These are phyloP conservation scores for Mesorhabditis sp. DNA, from an alignment of 2,888 invertebrate genomes.

Conservation along the genomic window DNA sequence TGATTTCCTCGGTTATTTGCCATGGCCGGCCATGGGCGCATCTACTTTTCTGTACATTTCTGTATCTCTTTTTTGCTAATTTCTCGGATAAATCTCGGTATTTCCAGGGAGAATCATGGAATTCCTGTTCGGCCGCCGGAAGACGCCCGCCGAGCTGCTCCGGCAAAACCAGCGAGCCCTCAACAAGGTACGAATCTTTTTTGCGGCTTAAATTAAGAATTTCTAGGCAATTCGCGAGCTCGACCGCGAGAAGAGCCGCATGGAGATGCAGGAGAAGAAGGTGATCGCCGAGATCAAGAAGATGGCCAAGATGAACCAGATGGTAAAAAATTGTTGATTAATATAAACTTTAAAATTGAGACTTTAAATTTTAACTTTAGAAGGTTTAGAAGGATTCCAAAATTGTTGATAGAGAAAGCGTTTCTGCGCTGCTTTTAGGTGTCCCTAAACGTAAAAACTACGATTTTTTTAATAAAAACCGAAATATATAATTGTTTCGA, in stretches of 20 bases:
- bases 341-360: background rate
- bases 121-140: conserved; percentile 82
- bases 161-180: conserved; percentile 94
- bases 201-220: background rate
- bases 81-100: no score
- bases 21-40: no score
- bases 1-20: no score
- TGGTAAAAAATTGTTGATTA: conserved; percentile 67
- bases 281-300: conserved; percentile 96
- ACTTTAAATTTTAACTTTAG: background rate
- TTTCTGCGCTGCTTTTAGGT: no score
- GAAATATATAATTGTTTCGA: no score
- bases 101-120: conserved; percentile 52
- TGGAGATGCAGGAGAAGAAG: conserved; percentile 99
- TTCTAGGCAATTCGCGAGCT: conserved; percentile 86
- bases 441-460: no score
- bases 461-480: no score
- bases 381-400: background rate
- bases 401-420: background rate
- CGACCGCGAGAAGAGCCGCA: conserved; percentile 67
- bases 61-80: no score
- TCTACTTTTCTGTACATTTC: no score
- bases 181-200: conserved; percentile 67
- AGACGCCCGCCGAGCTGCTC: conserved; percentile 95
- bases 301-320: conserved; percentile 96